Base-by-base conservation (phyloP, 1,140 invertebrate genomes). In the Procambarus clarkii region DNA sequence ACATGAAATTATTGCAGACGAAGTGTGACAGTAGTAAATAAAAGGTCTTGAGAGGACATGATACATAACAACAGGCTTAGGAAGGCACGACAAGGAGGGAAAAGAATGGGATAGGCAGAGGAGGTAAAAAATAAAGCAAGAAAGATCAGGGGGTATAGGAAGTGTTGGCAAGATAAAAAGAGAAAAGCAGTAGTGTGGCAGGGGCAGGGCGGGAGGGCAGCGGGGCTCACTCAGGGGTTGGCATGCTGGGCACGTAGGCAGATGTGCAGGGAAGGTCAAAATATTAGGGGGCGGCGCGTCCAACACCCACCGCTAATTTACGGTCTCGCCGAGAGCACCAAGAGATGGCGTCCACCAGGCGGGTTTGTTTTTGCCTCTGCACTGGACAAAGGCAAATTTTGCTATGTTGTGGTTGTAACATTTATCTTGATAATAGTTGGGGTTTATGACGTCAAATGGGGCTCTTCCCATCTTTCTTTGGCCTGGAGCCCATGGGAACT, bases 311-410 rank as follows among this genome's bases (percentile, higher is more conserved):
- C 45, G 4, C 13, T 79, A 79, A 79, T 79, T 46, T 79, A 79
- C 44, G 77, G 48, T 46, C 34, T 46, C 77, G 21, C 77, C 45
- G 3, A 74, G 69, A 74, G 69, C 15, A 34, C n/a, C 69, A 5
- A 4, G 24, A 34, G 69, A 24, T 24, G 69, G 69, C 69, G 69
- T 24, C 69, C 69, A 74, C n/a, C 69, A 34, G 24, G 69, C 24
- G 24, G 69, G 69, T 74, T 24, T 24, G 69, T 74, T 74, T 74
- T 74, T 74, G 24, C 69, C 11, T 24, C 3, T 74, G n/a, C 69
- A 74, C 24, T 34, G 69, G 69, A 74, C 69, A 34, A 74, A 74
- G 69, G 69, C n/a, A 74, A 74, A 74, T 74, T 74, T 74, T 74
- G 69, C 34, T 74, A 9, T 74, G 69, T 74, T 74, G n/a, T 74